These are phyloP conservation scores for Sinhomidia bicolor DNA, from an alignment of 2,888 invertebrate species.

Conservation along the genomic window DNA sequence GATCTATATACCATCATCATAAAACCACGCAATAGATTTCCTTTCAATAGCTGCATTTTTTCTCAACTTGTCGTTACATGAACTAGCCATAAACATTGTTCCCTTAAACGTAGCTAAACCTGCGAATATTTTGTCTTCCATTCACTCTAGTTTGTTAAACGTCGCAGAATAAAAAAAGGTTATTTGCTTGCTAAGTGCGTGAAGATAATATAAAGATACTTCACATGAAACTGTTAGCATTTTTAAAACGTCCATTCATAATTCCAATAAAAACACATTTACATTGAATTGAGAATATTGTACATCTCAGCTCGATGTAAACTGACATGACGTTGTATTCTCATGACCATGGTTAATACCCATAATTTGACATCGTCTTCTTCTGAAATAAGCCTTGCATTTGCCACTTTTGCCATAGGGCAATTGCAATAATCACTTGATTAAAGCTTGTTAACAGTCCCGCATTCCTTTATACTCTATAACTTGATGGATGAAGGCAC, in stretches of 20 bases:
- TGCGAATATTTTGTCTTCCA: slow-evolving; percentile 22
- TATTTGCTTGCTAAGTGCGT: slow-evolving; percentile 55
- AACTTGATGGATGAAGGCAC: slow-evolving; percentile 1
- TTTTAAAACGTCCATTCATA: not conserved
- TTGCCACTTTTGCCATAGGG: slow-evolving; percentile 37
- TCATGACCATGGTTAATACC: slow-evolving; percentile 73
- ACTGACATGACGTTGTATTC: slow-evolving; percentile 12
- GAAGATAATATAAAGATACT: slow-evolving; percentile 17
- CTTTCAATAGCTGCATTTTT: too few relatives aligned
- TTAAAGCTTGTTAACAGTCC: slow-evolving; percentile 64
- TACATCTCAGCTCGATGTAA: slow-evolving; percentile 37
- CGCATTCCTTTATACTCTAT: not conserved
- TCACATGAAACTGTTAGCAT: slow-evolving; percentile 39
- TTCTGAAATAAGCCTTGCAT: slow-evolving; percentile 38
- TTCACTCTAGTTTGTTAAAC: slow-evolving; percentile 13
- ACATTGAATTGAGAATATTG: not conserved
- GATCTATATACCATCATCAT: too few relatives aligned
- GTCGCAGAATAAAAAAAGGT: slow-evolving; percentile 44
- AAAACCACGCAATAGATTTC: too few relatives aligned
- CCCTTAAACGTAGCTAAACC: not conserved
- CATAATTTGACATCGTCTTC: slow-evolving; percentile 61
- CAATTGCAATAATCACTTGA: slow-evolving; percentile 67
- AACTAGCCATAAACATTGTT: too few relatives aligned
- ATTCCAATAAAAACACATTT: slow-evolving; percentile 37
- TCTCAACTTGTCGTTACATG: too few relatives aligned